These are phyloP conservation scores for Theretra japonica DNA, from an alignment of 2,888 invertebrate species.

Conservation along the genomic window DNA sequence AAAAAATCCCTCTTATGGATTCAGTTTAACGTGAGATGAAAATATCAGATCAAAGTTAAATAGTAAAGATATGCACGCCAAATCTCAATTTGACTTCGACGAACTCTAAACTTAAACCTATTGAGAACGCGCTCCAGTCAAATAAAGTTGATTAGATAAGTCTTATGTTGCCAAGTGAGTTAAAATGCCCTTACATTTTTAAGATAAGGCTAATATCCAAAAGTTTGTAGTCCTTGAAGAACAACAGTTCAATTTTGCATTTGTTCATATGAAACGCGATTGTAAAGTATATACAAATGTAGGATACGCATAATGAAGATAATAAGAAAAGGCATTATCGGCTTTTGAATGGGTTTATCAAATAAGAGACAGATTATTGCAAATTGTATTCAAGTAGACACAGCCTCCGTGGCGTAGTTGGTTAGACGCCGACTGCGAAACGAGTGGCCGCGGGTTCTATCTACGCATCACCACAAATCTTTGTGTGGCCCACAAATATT, in stretches of 20 bases:
- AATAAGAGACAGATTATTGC: too few species aligned
- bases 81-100: constrained; percentile 3
- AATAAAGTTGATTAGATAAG: constrained; percentile 33
- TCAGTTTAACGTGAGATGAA: neutral
- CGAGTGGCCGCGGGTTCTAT: too few species aligned
- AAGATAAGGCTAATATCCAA: constrained; percentile 38
- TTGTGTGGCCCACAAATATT: too few species aligned
- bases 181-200: constrained; percentile 36
- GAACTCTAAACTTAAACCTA: constrained; percentile 23
- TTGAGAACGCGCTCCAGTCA: constrained; percentile 30
- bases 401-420: too few species aligned
- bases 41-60: constrained; percentile 15
- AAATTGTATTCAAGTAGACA: too few species aligned
- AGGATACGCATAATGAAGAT: neutral
- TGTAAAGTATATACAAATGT: too few species aligned
- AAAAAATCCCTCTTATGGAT: neutral
- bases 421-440: too few species aligned
- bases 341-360: too few species aligned
- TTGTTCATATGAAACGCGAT: neutral
- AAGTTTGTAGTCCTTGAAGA: neutral
- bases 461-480: too few species aligned
- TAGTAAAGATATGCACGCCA: constrained; percentile 6
- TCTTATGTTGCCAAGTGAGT: constrained; percentile 30
- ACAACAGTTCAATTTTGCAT: neutral
- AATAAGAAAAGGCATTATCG: neutral